phyloP scores from a whole-genome alignment of 2,888 invertebrate genomes.

The Psylliodes chrysocephalus region DNA sequence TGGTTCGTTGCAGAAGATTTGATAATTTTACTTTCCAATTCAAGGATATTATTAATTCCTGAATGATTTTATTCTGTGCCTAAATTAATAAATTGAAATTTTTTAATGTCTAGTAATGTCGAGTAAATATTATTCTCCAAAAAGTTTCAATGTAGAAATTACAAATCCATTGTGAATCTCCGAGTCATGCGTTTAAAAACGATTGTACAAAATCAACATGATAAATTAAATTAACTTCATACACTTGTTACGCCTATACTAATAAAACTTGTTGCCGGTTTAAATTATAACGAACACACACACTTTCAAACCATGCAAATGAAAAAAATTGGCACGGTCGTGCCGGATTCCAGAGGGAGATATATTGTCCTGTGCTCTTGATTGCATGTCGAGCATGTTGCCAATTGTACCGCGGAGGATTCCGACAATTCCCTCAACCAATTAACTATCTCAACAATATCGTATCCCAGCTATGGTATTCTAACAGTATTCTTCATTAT shows the following conservation, averaged over 20 bases:
- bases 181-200: too few relatives aligned
- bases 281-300: neutral
- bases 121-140: too few relatives aligned
- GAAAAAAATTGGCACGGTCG: slow-evolving; percentile 4
- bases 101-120: too few relatives aligned
- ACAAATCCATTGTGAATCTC: too few relatives aligned
- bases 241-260: neutral
- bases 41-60: too few relatives aligned
- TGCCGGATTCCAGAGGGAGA: slow-evolving; percentile 25
- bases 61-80: too few relatives aligned
- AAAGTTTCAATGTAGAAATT: too few relatives aligned
- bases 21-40: too few relatives aligned
- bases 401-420: slow-evolving; percentile 28
- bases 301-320: neutral
- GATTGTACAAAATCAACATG: too few relatives aligned
- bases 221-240: neutral
- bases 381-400: slow-evolving; percentile 32
- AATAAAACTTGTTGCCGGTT: slow-evolving; percentile 15
- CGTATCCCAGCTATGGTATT: slow-evolving; percentile 24
- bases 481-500: slow-evolving; percentile 23
- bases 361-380: slow-evolving; percentile 27
- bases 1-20: too few relatives aligned
- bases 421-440: slow-evolving; percentile 26
- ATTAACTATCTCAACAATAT: slow-evolving; percentile 31
- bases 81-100: too few relatives aligned